Base-by-base conservation (phyloP, 2,113 vertebrate genomes). In the Meriones unguiculatus region DNA sequence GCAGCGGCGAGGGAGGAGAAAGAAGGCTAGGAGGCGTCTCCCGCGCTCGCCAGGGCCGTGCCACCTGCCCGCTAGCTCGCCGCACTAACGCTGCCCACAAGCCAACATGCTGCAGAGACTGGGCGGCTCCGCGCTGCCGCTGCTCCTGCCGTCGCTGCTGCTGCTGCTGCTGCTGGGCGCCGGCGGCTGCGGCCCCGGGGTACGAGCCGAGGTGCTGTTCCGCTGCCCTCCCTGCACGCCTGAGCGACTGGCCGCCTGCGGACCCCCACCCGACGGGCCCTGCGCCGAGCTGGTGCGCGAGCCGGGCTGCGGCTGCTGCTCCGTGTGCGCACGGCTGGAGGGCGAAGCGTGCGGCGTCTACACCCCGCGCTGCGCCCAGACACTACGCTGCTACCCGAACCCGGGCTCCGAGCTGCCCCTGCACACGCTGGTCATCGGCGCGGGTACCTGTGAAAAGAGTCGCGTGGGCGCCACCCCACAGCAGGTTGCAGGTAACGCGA, bases 311-410 rank as follows among this genome's bases (percentile, higher is more conserved):
- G 93, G 93, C 50, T 94, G 93, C 93, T 99, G 99, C 98, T 99
- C 99, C 75, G 99, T 99, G 3, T 99, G 99, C 95, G 99, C 99
- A 85, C 97, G 98, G 88, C 94, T 97, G 95, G 98, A 98, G 94
- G 99, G 99, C 70, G 99, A 99, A 96, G 97, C 98, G 2, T 99
- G 99, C 93, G 99, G 99, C 52, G 99, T 99, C 59, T 99, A 99
- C 98, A 99, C 99, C 11, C 99, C 99, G 0, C 98, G 99, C 96
- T 99, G 99, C 98, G 99, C 98, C 94, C 98, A 98, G 35, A 98
- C 99, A 77, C 98, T 99, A 92, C 98, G 99, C 97, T 99, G 99
- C 98, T 99, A 99, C 97, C 99, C 99, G 1, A 98, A 97, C 75
- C 97, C 98, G 0, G 99, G 98, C 54, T 98, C 98, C 24, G 99